Evolutionary conservation across 2,113 vertebrate species (phyloP).

Genomic region (Diadophis punctatus): DNA sequence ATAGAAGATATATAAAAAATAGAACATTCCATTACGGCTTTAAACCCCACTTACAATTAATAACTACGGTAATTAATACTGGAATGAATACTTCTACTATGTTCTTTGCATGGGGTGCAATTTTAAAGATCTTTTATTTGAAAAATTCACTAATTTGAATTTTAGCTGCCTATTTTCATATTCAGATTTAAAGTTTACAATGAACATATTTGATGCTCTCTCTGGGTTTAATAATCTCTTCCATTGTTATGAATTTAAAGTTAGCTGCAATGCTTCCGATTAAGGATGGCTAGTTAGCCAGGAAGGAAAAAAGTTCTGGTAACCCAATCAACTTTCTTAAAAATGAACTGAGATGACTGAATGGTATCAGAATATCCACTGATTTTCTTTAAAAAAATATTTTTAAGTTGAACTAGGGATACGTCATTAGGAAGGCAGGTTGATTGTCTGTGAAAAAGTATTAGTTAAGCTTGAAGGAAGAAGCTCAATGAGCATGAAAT

Average conservation of each 20-base stretch:
- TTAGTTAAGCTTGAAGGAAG: slow-evolving; percentile 42
- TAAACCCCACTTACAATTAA: neutral
- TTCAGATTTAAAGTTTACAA: neutral
- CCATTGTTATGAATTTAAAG: neutral
- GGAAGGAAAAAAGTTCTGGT: neutral
- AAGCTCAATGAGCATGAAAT: slow-evolving; percentile 39
- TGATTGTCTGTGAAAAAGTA: slow-evolving; percentile 41
- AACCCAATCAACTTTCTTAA: slow-evolving; percentile 11
- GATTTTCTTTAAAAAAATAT: slow-evolving; percentile 18
- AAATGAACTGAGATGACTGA: slow-evolving; percentile 15
- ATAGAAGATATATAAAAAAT: neutral
- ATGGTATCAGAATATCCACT: neutral
- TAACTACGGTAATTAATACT: neutral
- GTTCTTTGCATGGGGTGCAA: neutral
- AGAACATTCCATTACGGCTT: neutral
- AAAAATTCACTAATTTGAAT: neutral
- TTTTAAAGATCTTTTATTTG: neutral
- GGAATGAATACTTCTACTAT: neutral
- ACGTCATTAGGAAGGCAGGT: slow-evolving; percentile 28
- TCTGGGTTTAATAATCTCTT: neutral
- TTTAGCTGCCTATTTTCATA: neutral
- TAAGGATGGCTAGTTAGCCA: neutral
- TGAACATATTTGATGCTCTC: neutral
- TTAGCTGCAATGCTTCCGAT: neutral
- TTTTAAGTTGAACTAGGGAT: slow-evolving; percentile 27